These are phyloP conservation scores for Apamea sordens DNA, from an alignment of 2,888 invertebrate genomes.

Conservation along the genomic window DNA sequence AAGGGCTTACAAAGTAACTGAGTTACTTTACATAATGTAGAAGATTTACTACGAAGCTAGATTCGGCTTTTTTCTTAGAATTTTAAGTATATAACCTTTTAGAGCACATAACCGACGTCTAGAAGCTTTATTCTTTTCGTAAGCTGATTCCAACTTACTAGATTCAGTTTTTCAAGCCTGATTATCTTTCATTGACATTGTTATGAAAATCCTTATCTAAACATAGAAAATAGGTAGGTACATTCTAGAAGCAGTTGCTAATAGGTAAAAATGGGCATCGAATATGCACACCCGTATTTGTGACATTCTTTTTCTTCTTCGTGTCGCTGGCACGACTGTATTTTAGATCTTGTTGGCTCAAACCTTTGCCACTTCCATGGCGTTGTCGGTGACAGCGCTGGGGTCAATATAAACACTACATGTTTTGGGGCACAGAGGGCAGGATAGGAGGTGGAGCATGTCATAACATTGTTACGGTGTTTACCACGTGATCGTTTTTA, in stretches of 20 bases:
- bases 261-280: neutral
- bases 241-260: neutral
- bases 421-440: no score
- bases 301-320: no score
- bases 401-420: no score
- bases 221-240: no score
- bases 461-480: neutral
- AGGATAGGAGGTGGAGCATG: no score
- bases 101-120: neutral
- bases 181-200: neutral
- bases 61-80: neutral
- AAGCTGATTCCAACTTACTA: neutral
- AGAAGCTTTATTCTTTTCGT: neutral
- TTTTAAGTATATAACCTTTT: neutral
- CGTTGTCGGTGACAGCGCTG: no score
- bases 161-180: neutral
- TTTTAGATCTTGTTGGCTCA: no score
- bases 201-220: neutral
- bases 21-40: conserved; percentile 30
- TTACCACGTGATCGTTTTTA: neutral
- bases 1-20: neutral
- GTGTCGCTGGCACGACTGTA: no score
- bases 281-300: neutral
- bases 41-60: conserved; percentile 25
- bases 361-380: no score